Conservation (phyloP, 2,888 invertebrate genomes). For the Cheilosia pagana region DNA sequence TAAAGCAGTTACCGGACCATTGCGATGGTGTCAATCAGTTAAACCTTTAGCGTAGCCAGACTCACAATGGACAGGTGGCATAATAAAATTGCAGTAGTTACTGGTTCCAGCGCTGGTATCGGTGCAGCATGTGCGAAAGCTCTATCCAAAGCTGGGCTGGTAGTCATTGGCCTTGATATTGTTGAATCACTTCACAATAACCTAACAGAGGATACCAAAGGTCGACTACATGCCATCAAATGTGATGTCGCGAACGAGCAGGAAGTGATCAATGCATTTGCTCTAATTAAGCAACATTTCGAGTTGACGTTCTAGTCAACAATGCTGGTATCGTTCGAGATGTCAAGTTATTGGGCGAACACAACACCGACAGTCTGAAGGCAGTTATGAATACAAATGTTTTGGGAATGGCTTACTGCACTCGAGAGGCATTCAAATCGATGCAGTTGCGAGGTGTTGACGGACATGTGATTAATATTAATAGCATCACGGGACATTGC, state of each 20-base stretch:
- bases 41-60: background rate
- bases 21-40: background rate
- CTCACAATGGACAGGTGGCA: constrained; percentile 85
- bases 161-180: constrained; percentile 85
- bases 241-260: constrained; percentile 86
- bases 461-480: constrained; percentile 85
- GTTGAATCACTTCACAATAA: constrained; percentile 78
- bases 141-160: constrained; percentile 83
- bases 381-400: constrained; percentile 84
- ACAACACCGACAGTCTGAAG: constrained; percentile 79
- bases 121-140: constrained; percentile 77
- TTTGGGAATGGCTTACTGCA: constrained; percentile 84
- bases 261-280: constrained; percentile 85
- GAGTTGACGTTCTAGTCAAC: constrained; percentile 86
- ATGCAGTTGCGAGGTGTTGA: constrained; percentile 84
- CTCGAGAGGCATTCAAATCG: constrained; percentile 84
- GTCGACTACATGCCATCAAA: constrained; percentile 82
- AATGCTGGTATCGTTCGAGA: constrained; percentile 84
- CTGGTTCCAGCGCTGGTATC: constrained; percentile 87
- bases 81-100: constrained; percentile 86
- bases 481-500: constrained; percentile 82
- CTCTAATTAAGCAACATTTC: constrained; percentile 83
- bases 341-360: constrained; percentile 78
- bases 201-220: constrained; percentile 78
- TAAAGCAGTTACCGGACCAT: background rate